phyloP scores from a whole-genome alignment of 2,113 vertebrate species.

The Tachycineta bicolor region DNA sequence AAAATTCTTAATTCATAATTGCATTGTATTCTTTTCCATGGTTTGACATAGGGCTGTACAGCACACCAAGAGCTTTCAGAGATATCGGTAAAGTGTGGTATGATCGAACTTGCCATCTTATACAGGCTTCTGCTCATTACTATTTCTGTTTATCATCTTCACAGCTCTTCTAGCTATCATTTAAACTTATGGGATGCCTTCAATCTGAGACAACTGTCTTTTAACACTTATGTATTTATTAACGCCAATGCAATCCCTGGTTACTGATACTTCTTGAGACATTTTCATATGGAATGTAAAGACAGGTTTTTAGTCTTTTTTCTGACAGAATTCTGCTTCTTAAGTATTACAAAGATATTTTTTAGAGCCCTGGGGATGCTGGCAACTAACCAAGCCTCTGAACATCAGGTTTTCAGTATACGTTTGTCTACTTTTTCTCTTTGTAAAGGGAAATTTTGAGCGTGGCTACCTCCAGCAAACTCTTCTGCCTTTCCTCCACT shows the following conservation, averaged over 20 bases:
- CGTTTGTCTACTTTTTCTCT: background rate
- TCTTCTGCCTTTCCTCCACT: background rate
- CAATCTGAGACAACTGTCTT: background rate
- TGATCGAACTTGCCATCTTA: background rate
- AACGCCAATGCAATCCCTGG: background rate
- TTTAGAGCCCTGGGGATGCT: background rate
- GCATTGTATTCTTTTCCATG: background rate
- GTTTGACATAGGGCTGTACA: background rate
- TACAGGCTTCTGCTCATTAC: background rate
- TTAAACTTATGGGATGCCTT: background rate
- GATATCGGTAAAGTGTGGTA: background rate
- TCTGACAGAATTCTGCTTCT: background rate
- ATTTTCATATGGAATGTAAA: background rate
- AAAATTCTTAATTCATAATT: background rate
- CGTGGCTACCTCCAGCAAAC: background rate
- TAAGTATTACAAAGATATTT: background rate
- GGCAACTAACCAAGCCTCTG: background rate
- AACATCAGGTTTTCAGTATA: background rate
- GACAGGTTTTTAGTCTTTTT: background rate
- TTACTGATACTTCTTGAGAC: background rate
- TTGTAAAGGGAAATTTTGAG: background rate
- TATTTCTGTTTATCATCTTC: background rate
- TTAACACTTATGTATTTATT: background rate
- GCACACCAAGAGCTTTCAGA: background rate
- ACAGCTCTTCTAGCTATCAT: background rate